Conservation (phyloP, 2,797 vertebrate genomes). For the Sciurus carolinensis region DNA sequence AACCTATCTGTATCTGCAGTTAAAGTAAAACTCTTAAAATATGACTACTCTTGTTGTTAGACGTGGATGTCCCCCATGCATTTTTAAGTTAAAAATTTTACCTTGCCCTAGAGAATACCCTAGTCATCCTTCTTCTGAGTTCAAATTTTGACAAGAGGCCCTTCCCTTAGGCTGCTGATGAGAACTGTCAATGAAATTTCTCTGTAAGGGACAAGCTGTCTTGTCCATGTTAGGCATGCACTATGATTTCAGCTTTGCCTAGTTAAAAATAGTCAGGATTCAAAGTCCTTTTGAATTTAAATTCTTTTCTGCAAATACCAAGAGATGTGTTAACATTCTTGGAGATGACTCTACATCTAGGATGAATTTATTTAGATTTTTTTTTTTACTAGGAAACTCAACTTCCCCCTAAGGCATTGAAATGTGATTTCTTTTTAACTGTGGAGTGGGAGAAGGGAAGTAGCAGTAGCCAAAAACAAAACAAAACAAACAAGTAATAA, state of each 20-base stretch:
- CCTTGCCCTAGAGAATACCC: slow-evolving; percentile 17
- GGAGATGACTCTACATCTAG: not conserved
- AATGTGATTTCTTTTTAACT: slow-evolving; percentile 25
- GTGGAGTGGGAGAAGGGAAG: not conserved
- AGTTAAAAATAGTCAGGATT: slow-evolving; percentile 71
- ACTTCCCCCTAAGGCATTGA: slow-evolving; percentile 2
- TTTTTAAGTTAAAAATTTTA: slow-evolving; percentile 56
- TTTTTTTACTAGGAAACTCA: slow-evolving; percentile 14
- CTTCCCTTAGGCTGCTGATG: slow-evolving; percentile 56
- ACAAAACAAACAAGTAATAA: slow-evolving; percentile 5
- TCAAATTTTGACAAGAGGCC: slow-evolving; percentile 71
- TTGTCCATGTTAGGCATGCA: not conserved
- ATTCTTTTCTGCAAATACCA: slow-evolving; percentile 50
- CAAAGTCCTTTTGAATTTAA: slow-evolving; percentile 39
- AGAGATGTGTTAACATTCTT: not conserved
- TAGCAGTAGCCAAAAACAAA: slow-evolving; percentile 30
- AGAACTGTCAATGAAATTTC: slow-evolving; percentile 65
- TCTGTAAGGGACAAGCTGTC: slow-evolving; percentile 57
- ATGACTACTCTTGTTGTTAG: not conserved
- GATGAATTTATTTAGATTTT: not conserved
- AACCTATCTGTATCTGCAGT: not conserved
- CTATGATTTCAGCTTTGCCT: slow-evolving; percentile 52
- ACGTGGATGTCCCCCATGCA: not conserved
- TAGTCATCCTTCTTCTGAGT: slow-evolving; percentile 62
- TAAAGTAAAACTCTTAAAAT: slow-evolving; percentile 11